Percentiles rank a stretch among this genome's conserved stretches.
These are phyloP conservation scores for Thinocorus orbignyianus DNA, from an alignment of 2,113 vertebrate genomes.

Conservation along the genomic window DNA sequence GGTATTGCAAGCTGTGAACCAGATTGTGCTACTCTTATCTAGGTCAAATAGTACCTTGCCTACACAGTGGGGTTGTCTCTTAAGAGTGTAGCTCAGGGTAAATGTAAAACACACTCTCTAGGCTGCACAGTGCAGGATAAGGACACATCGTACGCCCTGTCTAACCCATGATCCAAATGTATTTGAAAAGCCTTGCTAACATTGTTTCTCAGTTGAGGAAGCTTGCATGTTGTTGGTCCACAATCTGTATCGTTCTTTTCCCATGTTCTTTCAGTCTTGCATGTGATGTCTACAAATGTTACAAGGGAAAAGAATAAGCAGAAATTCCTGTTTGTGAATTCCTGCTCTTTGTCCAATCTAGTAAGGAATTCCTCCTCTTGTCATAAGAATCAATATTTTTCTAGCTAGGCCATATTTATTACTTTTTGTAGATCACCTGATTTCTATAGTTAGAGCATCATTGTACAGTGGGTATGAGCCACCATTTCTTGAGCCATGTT, in stretches of 20 bases:
- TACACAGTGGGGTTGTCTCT: neutral
- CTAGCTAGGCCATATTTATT: neutral
- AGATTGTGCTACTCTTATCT: constrained; percentile 11
- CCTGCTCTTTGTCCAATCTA: neutral
- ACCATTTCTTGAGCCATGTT: neutral
- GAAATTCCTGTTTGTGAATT: neutral
- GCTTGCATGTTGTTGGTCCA: neutral
- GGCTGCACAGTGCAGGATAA: neutral
- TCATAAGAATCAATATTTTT: neutral
- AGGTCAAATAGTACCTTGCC: constrained; percentile 14
- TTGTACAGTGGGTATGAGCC: neutral
- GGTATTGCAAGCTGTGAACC: constrained; percentile 1
- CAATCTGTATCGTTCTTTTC: neutral
- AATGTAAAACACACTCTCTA: neutral
- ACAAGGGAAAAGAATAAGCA: neutral
- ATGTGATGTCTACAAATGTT: neutral
- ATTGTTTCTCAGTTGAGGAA: neutral
- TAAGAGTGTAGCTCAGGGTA: neutral
- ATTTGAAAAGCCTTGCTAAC: neutral
- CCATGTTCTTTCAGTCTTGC: neutral
- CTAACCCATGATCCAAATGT: neutral
- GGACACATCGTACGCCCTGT: accelerated
- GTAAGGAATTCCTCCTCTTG: neutral
- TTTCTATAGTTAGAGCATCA: neutral
- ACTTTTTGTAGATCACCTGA: neutral